Percentiles rank a stretch among this genome's conserved stretches.
These are phyloP conservation scores for Macropodus opercularis DNA, from an alignment of 2,797 vertebrate genomes.

Conservation along the genomic window DNA sequence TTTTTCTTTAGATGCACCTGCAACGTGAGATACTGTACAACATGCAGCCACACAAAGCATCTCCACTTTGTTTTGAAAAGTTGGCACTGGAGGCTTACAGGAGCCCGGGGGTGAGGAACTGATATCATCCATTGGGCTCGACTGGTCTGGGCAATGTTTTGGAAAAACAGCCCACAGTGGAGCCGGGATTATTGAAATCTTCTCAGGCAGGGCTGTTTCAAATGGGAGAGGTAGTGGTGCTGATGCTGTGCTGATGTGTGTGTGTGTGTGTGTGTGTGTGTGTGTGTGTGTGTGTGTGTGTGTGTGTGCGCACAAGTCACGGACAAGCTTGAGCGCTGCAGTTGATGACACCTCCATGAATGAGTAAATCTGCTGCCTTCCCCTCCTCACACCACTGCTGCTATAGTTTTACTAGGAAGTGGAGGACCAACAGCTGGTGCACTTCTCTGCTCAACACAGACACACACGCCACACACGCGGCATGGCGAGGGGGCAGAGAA, in stretches of 20 bases:
- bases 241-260: slow-evolving; percentile 14
- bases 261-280: slow-evolving; percentile 7
- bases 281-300: slow-evolving; percentile 19
- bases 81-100: background rate
- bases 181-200: slow-evolving; percentile 72
- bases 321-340: slow-evolving; percentile 64
- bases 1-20: slow-evolving; percentile 2
- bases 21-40: slow-evolving; percentile 17
- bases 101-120: slow-evolving; percentile 25
- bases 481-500: slow-evolving; percentile 39
- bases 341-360: slow-evolving; percentile 69
- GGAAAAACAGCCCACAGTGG: slow-evolving; percentile 62
- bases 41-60: slow-evolving; percentile 2
- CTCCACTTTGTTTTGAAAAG: slow-evolving; percentile 16
- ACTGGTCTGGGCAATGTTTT: slow-evolving; percentile 47
- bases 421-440: slow-evolving; percentile 64
- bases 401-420: slow-evolving; percentile 61
- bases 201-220: slow-evolving; percentile 64
- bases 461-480: slow-evolving; percentile 20
- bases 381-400: slow-evolving; percentile 60
- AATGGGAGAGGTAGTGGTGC: slow-evolving; percentile 53
- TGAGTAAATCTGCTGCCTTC: slow-evolving; percentile 65
- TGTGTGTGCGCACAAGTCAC: slow-evolving; percentile 28
- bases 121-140: slow-evolving; percentile 42
- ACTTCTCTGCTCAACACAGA: slow-evolving; percentile 29